Base-by-base conservation (phyloP, 2,888 invertebrate species). In the Myathropa florea region DNA sequence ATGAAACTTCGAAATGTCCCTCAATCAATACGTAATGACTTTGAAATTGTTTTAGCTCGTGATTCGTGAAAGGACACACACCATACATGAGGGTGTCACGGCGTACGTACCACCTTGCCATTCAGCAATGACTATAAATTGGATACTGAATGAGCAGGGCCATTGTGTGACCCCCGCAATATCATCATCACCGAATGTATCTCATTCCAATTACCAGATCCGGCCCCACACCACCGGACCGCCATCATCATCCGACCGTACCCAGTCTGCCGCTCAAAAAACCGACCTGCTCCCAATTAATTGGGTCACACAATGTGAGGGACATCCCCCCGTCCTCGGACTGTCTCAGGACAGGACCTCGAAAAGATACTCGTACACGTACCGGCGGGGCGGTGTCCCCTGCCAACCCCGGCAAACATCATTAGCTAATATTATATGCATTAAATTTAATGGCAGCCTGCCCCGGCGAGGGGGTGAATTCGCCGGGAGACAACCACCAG, bases 341-440 rank as follows among this genome's bases (percentile, higher is more conserved):
- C n/a, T n/a, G n/a, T n/a, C n/a, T n/a, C n/a, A n/a, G n/a, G n/a
- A n/a, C 55, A 46, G 46, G 61, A 23, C 57, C 30, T 39, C 61
- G 68, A 68, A 79, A 59, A 33, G 68, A 63, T 33, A 63, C 63
- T n/a, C 18, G 36, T 33, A 3, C 39, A 10, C 30, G 7, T 30
- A 30, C 4, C n/a, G 24, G 30, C 28, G 30, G 30, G 18, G 28
- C 28, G 26, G 14, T 26, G 65, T 60, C 63, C 53, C 83, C 68
- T 46, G 76, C 76, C 63, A 14, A 59, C 39, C 46, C 77, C 26
- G 65, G 91, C 90, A 92, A 92, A 92, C 92, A 92, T 91, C 92
- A 92, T 92, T 92, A 92, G 92, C 92, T 91, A 91, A 92, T 92
- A 92, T 92, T 91, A 92, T 92, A 92, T 91, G 92, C 92, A 92